Base-by-base conservation (phyloP, 2,888 invertebrate species). In the Patella pellucida region DNA sequence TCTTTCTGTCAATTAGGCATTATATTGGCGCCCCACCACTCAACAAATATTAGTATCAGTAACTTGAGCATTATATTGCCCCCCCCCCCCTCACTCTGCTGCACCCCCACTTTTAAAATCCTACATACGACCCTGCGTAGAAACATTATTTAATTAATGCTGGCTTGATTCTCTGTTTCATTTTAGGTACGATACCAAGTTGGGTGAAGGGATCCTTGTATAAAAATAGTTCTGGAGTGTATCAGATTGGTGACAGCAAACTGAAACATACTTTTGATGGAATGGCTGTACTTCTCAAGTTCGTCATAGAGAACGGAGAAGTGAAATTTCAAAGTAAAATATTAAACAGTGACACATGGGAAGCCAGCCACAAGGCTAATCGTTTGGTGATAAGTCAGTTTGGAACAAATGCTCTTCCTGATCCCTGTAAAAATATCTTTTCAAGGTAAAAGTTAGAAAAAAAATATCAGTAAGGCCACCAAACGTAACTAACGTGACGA, bases 231-330 rank as follows among this genome's bases (percentile, higher is more conserved):
- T 96, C 97, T 0, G 97, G 97, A 1, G 94, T 94, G 54, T 92
- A 96, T 75, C 94, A 95, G 88, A 95, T 96, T 54, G 97, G 97
- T 31, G 89, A 89, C 31, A 89, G 88, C 76, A 84, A 87, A 5
- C 86, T 91, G 89, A 93, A 95, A 73, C 97, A 98, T 90, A 92
- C 97, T 69, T 97, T 98, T 88, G 98, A 98, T 90, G 95, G 97
- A 84, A 94, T 97, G 1, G 96, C 97, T 0, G 92, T 92, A n/a
- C 79, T 92, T n/a, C 91, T 91, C 77, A 91, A 91, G 76, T 92
- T 92, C 82, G 86, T 88, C 68, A 90, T 93, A 73, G 81, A 85
- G n/a, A 84, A 91, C 75, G 91, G 91, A 41, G 85, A 87, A 74
- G 91, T 91, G 75, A 86, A 84, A 73, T 88, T 85, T 73, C 81